Evolutionary conservation across 2,888 invertebrate genomes (phyloP), one percentile per base, ranked within the genome.

Genomic region (Lithophane semibrunnea): DNA sequence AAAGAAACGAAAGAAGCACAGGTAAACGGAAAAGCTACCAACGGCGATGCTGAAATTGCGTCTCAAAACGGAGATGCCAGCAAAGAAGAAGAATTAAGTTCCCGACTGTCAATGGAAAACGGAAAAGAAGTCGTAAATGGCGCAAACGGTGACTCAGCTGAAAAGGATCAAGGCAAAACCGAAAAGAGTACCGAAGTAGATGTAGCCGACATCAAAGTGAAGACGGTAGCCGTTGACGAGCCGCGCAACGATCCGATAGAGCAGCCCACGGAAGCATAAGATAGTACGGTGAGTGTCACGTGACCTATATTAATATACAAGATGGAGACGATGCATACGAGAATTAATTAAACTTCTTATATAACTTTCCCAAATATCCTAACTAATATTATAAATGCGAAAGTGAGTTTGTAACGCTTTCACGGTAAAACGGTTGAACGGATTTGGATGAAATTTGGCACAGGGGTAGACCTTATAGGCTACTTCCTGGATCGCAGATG

Each of bases 221-320:
- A 97, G 94, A 95, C 97, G 82, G 94, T 97, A 61, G 94, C 97
- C 73, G 94, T 96, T n/a, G 96, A 95, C 75, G 96, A 96, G 84
- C 92, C 95, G 24, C 93, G 92, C 83, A 92, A 92, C 67, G 96
- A 95, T 86, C 94, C 94, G 86, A 94, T 94, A 92, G 97, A 97
- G 88, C 97, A 97, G 86, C 95, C 96, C 87, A 95, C 95, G 90
- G 96, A 97, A 94, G 95, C 96, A 93, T 97, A 97, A 97, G 92
- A 87, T 88, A 88, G 90, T 92, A 92, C 89, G 94, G 94, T 95
- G 88, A 93, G 95, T 92, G 71, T 64, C 58, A 54, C 61, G 65
- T 72, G 56, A 68, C 64, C 29, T 80, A 24, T 60, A 66, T 21
- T 29, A 24, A 12, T 18, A 18, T 47, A 21, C 29, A 12, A 37